Conservation (phyloP, 2,797 vertebrate species). For the Tamandua tetradactyla region DNA sequence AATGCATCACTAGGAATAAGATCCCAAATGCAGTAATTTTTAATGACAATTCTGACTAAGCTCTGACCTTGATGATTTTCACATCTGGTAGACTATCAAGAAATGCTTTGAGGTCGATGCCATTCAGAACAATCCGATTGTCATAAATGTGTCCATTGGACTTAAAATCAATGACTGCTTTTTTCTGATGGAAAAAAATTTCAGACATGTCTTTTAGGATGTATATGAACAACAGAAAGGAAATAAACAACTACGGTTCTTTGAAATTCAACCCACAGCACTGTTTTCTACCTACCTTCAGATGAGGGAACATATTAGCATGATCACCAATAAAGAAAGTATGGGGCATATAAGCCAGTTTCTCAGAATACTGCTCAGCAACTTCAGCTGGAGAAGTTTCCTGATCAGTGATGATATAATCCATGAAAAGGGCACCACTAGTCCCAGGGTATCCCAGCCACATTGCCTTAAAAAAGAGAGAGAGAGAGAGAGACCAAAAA, state of each 20-base stretch:
- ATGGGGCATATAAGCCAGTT: constrained; percentile 98
- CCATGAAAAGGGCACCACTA: constrained; percentile 98
- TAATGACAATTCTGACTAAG: background rate
- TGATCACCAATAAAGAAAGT: constrained; percentile 99
- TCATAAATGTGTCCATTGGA: constrained; percentile 99
- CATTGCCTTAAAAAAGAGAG: constrained; percentile 89
- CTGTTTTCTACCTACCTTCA: constrained; percentile 89
- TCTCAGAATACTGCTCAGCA: constrained; percentile 98
- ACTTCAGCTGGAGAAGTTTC: constrained; percentile 97
- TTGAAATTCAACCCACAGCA: background rate
- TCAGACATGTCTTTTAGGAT: constrained; percentile 30
- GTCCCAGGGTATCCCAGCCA: constrained; percentile 99
- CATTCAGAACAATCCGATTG: constrained; percentile 98
- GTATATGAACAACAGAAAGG: background rate
- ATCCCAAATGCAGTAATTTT: background rate
- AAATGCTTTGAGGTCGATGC: constrained; percentile 98
- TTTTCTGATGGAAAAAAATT: constrained; percentile 90
- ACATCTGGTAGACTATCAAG: constrained; percentile 98
- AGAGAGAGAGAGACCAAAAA: background rate
- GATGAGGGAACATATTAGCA: constrained; percentile 99
- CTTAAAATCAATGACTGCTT: constrained; percentile 99
- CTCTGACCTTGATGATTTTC: constrained; percentile 96
- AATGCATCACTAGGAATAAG: constrained; percentile 35
- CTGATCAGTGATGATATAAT: constrained; percentile 97
- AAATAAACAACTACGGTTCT: constrained; percentile 24